A percentile compares a stretch with the other conserved stretches of the same genome.
Conservation (phyloP, 2,113 vertebrate species). For the Monarcha castaneiventris region DNA sequence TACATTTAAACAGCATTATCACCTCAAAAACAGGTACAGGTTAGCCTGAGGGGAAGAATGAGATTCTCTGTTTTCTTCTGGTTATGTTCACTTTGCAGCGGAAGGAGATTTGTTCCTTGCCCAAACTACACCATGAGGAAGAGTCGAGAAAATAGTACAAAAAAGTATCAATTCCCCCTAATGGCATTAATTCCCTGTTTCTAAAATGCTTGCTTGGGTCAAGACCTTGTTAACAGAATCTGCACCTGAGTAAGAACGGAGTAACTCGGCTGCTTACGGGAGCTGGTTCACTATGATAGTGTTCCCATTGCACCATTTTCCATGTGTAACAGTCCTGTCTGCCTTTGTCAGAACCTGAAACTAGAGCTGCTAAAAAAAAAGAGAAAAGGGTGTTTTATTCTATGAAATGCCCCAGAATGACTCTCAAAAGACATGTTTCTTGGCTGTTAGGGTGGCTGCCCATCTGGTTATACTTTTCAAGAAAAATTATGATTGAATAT, state of each 20-base stretch:
- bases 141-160: neutral
- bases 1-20: neutral
- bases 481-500: slow-evolving; percentile 62
- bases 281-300: neutral
- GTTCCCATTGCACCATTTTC: slow-evolving; percentile 23
- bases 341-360: slow-evolving; percentile 47
- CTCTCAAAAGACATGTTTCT: slow-evolving; percentile 51
- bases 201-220: neutral
- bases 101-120: neutral
- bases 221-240: neutral
- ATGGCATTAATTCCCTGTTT: neutral
- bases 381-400: slow-evolving; percentile 32
- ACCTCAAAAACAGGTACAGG: neutral
- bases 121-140: neutral
- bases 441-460: slow-evolving; percentile 53
- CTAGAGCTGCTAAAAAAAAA: slow-evolving; percentile 32
- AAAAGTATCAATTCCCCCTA: neutral
- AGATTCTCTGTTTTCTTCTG: neutral
- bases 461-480: slow-evolving; percentile 68
- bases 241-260: neutral
- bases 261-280: slow-evolving; percentile 28
- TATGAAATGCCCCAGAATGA: slow-evolving; percentile 30
- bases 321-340: neutral
- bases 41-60: neutral
- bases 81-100: neutral